Percentiles rank a stretch among this genome's conserved stretches.
These are phyloP conservation scores for Lymantria dispar DNA, from an alignment of 2,888 invertebrate species.

Conservation along the genomic window DNA sequence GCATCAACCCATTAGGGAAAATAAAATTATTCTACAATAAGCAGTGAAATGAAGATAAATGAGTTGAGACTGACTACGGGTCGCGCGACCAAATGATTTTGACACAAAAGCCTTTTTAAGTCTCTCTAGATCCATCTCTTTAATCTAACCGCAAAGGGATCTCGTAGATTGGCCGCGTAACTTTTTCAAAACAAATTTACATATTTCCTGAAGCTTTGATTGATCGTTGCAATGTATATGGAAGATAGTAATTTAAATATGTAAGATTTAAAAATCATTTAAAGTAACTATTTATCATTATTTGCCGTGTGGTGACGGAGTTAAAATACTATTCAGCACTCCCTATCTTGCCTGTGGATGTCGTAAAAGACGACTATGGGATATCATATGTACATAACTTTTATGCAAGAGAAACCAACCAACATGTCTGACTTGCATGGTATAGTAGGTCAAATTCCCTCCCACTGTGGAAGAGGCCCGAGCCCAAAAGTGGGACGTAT, in stretches of 20 bases:
- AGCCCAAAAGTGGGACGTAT: no score
- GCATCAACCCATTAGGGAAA: background rate
- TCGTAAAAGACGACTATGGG: no score
- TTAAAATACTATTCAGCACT: no score
- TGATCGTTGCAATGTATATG: constrained; percentile 41
- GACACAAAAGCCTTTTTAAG: constrained; percentile 52
- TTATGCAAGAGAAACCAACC: no score
- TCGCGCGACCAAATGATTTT: constrained; percentile 38
- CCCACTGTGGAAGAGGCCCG: no score
- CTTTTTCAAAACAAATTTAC: constrained; percentile 69
- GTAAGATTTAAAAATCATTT: no score
- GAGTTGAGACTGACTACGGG: constrained; percentile 35
- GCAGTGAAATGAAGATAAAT: constrained; percentile 52
- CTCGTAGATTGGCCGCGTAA: constrained; percentile 56
- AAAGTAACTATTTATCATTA: no score
- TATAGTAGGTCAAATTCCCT: no score
- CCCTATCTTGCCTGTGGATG: no score
- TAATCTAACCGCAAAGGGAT: constrained; percentile 50
- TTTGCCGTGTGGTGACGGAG: no score
- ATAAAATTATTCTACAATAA: constrained; percentile 16
- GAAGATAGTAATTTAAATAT: background rate
- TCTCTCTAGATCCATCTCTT: constrained; percentile 40
- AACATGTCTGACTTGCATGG: no score
- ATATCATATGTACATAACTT: no score
- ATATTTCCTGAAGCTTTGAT: constrained; percentile 54